Base-by-base conservation (phyloP, 2,113 vertebrate species). In the Vulpes vulpes region DNA sequence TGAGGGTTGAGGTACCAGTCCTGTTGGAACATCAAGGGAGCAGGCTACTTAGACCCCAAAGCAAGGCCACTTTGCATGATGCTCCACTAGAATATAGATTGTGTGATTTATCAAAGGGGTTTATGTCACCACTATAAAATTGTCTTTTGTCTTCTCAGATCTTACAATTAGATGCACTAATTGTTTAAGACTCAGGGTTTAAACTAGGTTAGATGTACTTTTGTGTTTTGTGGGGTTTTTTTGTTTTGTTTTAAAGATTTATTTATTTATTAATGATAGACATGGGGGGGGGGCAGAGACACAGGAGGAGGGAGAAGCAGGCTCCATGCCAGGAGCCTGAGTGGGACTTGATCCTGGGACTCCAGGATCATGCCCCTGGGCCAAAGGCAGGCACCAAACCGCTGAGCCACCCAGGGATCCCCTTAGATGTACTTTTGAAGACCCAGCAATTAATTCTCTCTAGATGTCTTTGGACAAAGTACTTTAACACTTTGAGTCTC, bases 1-100 rank as follows among this genome's bases (percentile, higher is more conserved):
- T 4, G 4, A 19, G 7, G 11, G 14, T 2, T 59, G 25, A 38
- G 8, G 4, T 71, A 7, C 4, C 8, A 5, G 9, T 64, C 0
- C 43, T 81, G 1, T 30, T 43, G 62, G 9, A 32, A 20, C 19
- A 32, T 10, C 11, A 5, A n/a, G 0, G n/a, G 20, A 43, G 43
- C 4, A 60, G 65, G 4, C 49, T 51, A 59, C 20, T 64, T 12
- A 59, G 35, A 82, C 11, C 64, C 35, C 12, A 43, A 14, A 60
- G 23, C 38, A 91, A 96, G 53, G 53, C 49, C 32, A 32, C 8
- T 27, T 89, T 64, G 25, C 15, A 9, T 92, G 22, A 27, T 9
- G 4, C 79, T 64, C 32, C 11, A 25, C 5, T 60, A 85, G 3
- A 74, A 23, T 38, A 16, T 10, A 43, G 19, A 23, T 27, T 1